Conservation (phyloP, 2,797 vertebrate genomes). For the Argya squamiceps region DNA sequence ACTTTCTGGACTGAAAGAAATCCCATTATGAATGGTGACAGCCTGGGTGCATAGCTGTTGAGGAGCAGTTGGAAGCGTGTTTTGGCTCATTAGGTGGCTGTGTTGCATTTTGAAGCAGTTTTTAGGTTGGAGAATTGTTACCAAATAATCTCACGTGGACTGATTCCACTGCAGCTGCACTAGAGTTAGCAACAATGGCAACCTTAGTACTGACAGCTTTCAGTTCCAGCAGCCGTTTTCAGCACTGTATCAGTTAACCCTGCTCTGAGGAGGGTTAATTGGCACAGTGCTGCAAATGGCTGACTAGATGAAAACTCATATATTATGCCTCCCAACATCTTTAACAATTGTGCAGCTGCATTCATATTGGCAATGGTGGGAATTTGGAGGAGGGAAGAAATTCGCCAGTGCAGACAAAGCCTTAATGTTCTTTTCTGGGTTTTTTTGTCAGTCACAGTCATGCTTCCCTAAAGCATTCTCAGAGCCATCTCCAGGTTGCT, state of each 20-base stretch:
- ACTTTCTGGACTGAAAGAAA: background rate
- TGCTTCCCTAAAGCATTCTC: slow-evolving; percentile 28
- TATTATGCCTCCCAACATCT: slow-evolving; percentile 49
- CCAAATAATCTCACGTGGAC: slow-evolving; percentile 11
- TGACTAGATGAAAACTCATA: slow-evolving; percentile 58
- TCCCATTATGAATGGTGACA: background rate
- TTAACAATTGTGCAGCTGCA: slow-evolving; percentile 63
- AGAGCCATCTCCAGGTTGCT: slow-evolving; percentile 19
- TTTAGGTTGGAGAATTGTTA: background rate
- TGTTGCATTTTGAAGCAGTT: background rate
- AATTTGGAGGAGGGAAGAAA: slow-evolving; percentile 49
- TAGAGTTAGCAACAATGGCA: slow-evolving; percentile 52
- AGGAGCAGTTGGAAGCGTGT: background rate
- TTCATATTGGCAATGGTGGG: slow-evolving; percentile 43
- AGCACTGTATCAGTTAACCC: slow-evolving; percentile 67
- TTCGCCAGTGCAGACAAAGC: slow-evolving; percentile 10
- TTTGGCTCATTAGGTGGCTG: background rate
- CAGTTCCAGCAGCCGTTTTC: slow-evolving; percentile 54
- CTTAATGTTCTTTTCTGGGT: slow-evolving; percentile 20
- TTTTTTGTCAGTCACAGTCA: slow-evolving; percentile 31
- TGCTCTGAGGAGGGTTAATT: slow-evolving; percentile 66
- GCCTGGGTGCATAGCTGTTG: background rate
- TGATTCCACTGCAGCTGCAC: slow-evolving; percentile 63
- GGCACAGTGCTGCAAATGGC: slow-evolving; percentile 59
- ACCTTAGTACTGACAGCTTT: slow-evolving; percentile 41